A percentile compares a stretch with the other conserved stretches of the same genome.
These are phyloP conservation scores for Tetraodon nigroviridis DNA, from an alignment of 2,113 vertebrate genomes.

Conservation along the genomic window DNA sequence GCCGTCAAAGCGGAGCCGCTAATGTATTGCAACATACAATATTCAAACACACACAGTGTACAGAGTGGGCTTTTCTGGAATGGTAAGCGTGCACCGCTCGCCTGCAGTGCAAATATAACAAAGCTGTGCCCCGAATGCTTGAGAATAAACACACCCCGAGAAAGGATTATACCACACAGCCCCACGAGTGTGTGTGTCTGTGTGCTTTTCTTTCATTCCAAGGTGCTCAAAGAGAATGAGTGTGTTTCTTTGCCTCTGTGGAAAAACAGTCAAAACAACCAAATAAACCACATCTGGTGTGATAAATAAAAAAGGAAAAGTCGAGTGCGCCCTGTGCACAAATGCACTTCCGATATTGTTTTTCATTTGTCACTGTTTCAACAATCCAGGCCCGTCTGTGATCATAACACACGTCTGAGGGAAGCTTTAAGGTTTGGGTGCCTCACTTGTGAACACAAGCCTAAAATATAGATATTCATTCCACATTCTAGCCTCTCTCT, in stretches of 20 bases:
- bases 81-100: constrained; percentile 7
- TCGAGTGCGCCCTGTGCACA: neutral
- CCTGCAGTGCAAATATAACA: constrained; percentile 23
- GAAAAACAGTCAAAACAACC: constrained; percentile 23
- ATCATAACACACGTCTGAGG: neutral
- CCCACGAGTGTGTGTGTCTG: constrained; percentile 1
- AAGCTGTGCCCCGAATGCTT: constrained; percentile 1
- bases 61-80: constrained; percentile 14
- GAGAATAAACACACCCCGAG: constrained; percentile 44
- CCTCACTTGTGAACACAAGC: no score
- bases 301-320: constrained; percentile 28
- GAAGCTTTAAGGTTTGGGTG: no score
- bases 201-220: constrained; percentile 18
- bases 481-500: no score
- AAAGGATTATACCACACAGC: constrained; percentile 55
- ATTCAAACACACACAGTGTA: constrained; percentile 34
- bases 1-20: constrained; percentile 8
- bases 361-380: constrained; percentile 20
- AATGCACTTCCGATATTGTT: constrained; percentile 18
- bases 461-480: no score
- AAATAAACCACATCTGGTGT: constrained; percentile 29
- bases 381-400: neutral
- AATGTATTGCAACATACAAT: constrained; percentile 25
- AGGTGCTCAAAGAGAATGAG: constrained; percentile 36
- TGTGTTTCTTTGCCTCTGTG: constrained; percentile 7